Evolutionary conservation across 1,140 invertebrate species (phyloP).

Genomic region (Drosophila varians): DNA sequence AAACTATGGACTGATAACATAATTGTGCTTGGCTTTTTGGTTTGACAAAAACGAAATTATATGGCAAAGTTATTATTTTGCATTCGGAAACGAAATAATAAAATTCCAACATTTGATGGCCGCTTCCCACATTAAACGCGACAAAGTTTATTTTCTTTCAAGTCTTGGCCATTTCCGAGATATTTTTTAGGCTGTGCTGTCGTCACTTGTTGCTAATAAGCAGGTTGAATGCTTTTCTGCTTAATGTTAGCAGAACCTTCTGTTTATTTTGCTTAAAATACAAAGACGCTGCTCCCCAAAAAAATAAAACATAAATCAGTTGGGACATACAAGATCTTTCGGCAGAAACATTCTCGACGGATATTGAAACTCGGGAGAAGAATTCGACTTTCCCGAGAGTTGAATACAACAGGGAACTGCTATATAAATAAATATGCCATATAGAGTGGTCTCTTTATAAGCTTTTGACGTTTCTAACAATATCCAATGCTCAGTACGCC

Average conservation of each 20-base stretch:
- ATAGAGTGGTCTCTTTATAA: background rate
- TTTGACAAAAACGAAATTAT: background rate
- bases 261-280: slow-evolving; percentile 62
- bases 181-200: slow-evolving; percentile 38
- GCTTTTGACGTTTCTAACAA: slow-evolving; percentile 18
- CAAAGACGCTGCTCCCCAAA: slow-evolving; percentile 43
- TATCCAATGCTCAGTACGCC: slow-evolving; percentile 2
- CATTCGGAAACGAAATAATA: background rate
- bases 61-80: background rate
- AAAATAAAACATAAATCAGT: slow-evolving; percentile 63
- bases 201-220: slow-evolving; percentile 51
- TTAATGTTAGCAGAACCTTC: slow-evolving; percentile 24
- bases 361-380: background rate
- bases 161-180: slow-evolving; percentile 16
- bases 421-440: background rate
- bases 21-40: background rate
- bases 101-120: background rate
- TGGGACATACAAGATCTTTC: slow-evolving; percentile 28
- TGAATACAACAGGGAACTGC: background rate
- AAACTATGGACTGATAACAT: background rate
- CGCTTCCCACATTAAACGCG: background rate
- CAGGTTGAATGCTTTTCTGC: slow-evolving; percentile 31
- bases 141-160: slow-evolving; percentile 25
- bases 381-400: background rate
- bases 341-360: slow-evolving; percentile 8